Evolutionary conservation across 1,140 invertebrate genomes (phyloP).

Genomic region (Sycobia sp.): DNA sequence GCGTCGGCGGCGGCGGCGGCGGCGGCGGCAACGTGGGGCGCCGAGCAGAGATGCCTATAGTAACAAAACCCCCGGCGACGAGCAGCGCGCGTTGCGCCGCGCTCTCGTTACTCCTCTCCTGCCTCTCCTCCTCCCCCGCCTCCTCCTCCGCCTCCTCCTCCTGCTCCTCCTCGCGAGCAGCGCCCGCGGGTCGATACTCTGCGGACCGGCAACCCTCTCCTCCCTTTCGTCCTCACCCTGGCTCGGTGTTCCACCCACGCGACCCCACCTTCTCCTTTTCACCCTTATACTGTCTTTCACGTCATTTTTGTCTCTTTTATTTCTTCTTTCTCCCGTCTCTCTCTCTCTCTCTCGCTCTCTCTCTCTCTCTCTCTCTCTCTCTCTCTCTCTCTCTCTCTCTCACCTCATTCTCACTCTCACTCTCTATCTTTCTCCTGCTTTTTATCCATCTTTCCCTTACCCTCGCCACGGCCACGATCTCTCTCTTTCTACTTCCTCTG

Average conservation of each 20-base stretch:
- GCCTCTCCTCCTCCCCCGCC: no score
- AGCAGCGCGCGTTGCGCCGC: neutral
- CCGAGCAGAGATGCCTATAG: conserved; percentile 49
- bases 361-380: conserved; percentile 33
- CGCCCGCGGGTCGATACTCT: conserved; percentile 61
- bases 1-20: no score
- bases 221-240: conserved; percentile 27
- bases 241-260: conserved; percentile 36
- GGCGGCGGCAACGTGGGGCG: conserved; percentile 1
- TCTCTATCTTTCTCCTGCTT: no score
- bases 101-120: no score
- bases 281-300: conserved; percentile 15
- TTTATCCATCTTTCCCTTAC: conserved; percentile 29
- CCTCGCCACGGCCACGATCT: no score
- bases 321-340: no score
- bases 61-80: conserved; percentile 51
- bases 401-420: no score
- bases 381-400: conserved; percentile 33
- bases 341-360: no score
- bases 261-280: conserved; percentile 38
- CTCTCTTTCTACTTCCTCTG: neutral
- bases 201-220: conserved; percentile 50
- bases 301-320: no score
- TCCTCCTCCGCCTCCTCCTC: no score
- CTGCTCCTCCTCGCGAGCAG: conserved; percentile 42